Percentiles rank a stretch among this genome's conserved stretches.
Evolutionary conservation across 2,888 invertebrate species (phyloP).

Genomic region (Melinopterus prodromus): DNA sequence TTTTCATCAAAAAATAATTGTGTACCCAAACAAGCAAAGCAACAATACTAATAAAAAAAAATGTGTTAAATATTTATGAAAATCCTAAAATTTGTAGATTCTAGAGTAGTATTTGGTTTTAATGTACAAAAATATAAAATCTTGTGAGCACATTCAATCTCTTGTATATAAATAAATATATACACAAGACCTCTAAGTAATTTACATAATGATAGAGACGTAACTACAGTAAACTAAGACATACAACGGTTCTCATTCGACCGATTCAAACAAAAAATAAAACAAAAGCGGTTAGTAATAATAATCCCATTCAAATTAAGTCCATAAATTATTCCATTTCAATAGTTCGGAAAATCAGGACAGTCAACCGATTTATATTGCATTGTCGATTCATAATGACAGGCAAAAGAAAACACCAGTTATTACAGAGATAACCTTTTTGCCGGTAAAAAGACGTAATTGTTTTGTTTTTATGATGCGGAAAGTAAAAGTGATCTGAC

Average conservation of each 20-base stretch:
- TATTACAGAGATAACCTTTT: neutral
- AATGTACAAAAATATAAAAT: no score
- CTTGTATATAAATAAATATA: neutral
- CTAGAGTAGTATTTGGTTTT: no score
- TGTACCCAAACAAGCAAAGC: no score
- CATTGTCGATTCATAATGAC: neutral
- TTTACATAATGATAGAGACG: neutral
- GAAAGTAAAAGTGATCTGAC: conserved; percentile 4
- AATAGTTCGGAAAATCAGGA: neutral
- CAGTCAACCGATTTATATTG: neutral
- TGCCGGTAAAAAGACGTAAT: neutral
- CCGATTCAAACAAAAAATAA: neutral
- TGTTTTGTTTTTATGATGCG: neutral
- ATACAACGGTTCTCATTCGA: neutral
- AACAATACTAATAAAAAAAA: no score
- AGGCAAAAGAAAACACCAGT: neutral
- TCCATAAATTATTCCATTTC: neutral
- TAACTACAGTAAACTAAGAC: neutral
- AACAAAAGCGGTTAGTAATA: neutral
- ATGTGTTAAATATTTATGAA: no score
- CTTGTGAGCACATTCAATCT: no score
- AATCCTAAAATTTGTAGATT: no score
- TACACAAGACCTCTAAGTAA: neutral
- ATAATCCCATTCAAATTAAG: neutral
- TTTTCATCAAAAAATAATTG: no score